Evolutionary conservation across 2,113 vertebrate genomes (phyloP), one percentile per base, ranked within the genome.

Genomic region (Daubentonia madagascariensis): DNA sequence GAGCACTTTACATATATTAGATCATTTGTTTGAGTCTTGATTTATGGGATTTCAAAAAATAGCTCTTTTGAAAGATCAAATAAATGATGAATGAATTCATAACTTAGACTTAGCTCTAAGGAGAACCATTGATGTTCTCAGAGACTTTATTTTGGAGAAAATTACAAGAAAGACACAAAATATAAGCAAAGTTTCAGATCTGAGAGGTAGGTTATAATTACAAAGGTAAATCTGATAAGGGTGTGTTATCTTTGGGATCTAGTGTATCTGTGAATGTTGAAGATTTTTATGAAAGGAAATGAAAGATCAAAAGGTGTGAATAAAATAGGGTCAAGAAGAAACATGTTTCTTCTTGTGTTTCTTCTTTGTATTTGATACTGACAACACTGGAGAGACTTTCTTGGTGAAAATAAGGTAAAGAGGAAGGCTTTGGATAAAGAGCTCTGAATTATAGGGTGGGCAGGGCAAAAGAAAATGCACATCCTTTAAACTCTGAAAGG

Each of bases 31-130:
- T 97, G 80, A 95, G 72, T 68, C 68, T 96, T 8, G 10, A 30
- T 97, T 97, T 65, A 80, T 76, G 43, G 40, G 40, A 88, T 95
- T 97, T 95, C 11, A 78, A 61, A 83, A 78, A 91, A 59, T 54
- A 76, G 5, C 80, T 85, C 65, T 96, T 96, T 78, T 85, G 79
- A 95, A 97, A 96, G 91, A 98, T 94, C 94, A 97, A 95, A 96
- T 96, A 89, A 81, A 89, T 86, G 81, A 61, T 94, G 68, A 97
- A 81, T 92, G 90, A 96, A 92, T 97, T 92, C 48, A 85, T 97
- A 96, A 92, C 67, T 73, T 89, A 91, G 78, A 83, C 52, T 89
- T 96, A 92, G 65, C 14, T 96, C 70, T 96, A 54, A 80, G 86
- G 85, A 85, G 57, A 94, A 59, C 88, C 76, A 76, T 90, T 96